phyloP scores from a whole-genome alignment of 1,140 invertebrate species.

The Brachionus asplanchnoidis region DNA sequence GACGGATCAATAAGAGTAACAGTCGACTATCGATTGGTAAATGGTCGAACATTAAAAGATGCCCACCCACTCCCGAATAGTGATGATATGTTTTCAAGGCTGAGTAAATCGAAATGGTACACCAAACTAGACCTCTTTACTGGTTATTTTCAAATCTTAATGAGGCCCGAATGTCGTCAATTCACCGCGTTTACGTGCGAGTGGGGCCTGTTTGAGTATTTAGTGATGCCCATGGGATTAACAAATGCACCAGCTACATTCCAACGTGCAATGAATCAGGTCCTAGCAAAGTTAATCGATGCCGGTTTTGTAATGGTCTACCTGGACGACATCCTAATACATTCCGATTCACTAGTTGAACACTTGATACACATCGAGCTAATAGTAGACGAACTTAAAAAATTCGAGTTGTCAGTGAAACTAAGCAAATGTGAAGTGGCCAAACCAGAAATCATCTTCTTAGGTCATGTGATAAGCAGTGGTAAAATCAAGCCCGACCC shows the following conservation, averaged over 20 bases:
- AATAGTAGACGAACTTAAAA: neutral
- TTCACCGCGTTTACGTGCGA: neutral
- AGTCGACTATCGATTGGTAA: conserved; percentile 36
- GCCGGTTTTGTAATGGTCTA: conserved; percentile 21
- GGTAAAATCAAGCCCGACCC: neutral
- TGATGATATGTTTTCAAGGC: conserved; percentile 43
- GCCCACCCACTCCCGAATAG: conserved; percentile 41
- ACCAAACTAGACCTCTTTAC: neutral
- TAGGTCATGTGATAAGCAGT: neutral
- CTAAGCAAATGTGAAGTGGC: neutral
- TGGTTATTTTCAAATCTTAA: conserved; percentile 3
- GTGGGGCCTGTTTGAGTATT: conserved; percentile 45
- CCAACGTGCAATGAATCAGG: conserved; percentile 49
- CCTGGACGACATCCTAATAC: conserved; percentile 14
- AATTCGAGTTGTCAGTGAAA: neutral
- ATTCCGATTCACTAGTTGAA: neutral
- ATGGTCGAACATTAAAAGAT: conserved; percentile 42
- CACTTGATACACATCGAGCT: neutral
- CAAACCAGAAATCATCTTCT: neutral
- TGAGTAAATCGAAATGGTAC: neutral
- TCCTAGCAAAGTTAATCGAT: neutral
- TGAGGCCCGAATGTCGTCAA: neutral
- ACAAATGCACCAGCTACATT: conserved; percentile 52
- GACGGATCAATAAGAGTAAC: conserved; percentile 1
- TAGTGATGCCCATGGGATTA: conserved; percentile 55